phyloP scores from a whole-genome alignment of 2,797 vertebrate species.

The Myiothlypis chrysogaster region DNA sequence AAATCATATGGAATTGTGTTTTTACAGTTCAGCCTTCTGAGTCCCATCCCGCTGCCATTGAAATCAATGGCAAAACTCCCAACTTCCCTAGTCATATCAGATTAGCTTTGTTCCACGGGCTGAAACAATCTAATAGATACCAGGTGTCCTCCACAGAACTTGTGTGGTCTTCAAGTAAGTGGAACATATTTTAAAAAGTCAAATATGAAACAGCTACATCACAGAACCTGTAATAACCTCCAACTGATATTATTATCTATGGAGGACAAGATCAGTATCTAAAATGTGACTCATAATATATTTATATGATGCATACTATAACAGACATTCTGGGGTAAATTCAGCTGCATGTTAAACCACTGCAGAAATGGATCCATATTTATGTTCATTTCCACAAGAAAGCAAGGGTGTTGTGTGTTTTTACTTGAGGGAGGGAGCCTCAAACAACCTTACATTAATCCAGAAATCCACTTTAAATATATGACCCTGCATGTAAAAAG shows the following conservation, averaged over 20 bases:
- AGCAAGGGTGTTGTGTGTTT: not conserved
- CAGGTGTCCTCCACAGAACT: constrained; percentile 39
- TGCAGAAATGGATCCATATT: constrained; percentile 9
- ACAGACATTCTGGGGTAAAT: constrained; percentile 19
- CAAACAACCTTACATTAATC: constrained; percentile 30
- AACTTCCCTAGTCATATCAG: constrained; percentile 28
- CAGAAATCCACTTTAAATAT: constrained; percentile 35
- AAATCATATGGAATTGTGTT: constrained; percentile 56
- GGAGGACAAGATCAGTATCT: constrained; percentile 1
- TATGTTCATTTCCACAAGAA: constrained; percentile 27
- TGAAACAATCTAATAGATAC: constrained; percentile 65
- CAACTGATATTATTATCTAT: constrained; percentile 47
- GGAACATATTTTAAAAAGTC: constrained; percentile 55
- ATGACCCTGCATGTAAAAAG: not conserved
- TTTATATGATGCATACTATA: constrained; percentile 17
- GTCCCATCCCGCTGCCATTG: constrained; percentile 29
- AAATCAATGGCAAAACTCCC: constrained; percentile 51
- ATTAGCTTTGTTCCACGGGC: constrained; percentile 48
- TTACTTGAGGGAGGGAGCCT: not conserved
- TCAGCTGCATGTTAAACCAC: constrained; percentile 11
- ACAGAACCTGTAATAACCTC: constrained; percentile 47
- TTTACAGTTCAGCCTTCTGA: constrained; percentile 43
- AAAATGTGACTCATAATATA: constrained; percentile 15
- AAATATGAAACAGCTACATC: constrained; percentile 60
- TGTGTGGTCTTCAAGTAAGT: constrained; percentile 62